These are phyloP conservation scores for Peromyscus melanophrys DNA, from an alignment of 2,797 vertebrate species.

Conservation along the genomic window DNA sequence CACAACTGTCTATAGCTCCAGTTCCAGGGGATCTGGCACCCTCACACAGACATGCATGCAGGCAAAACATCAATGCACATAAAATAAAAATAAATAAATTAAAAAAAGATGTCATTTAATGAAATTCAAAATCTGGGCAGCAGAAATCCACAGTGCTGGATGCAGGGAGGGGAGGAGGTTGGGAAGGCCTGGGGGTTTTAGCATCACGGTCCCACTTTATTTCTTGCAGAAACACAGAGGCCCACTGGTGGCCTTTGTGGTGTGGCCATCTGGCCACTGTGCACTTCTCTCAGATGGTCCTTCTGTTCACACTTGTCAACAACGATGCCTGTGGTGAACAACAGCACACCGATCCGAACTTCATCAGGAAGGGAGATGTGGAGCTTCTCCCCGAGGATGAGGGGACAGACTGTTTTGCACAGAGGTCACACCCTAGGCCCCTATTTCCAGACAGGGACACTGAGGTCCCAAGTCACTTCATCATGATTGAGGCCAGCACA, in stretches of 20 bases:
- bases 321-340: neutral
- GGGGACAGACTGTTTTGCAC: neutral
- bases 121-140: neutral
- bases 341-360: neutral
- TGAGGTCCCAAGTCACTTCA: fast-evolving
- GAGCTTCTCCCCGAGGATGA: neutral
- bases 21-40: too few species aligned
- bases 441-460: neutral
- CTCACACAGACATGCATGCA: too few species aligned
- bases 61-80: too few species aligned
- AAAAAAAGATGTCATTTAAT: neutral
- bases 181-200: neutral
- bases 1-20: too few species aligned
- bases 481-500: neutral
- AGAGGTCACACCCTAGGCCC: neutral
- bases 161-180: neutral
- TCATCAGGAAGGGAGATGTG: neutral
- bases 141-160: neutral
- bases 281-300: neutral
- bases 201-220: fast-evolving
- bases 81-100: neutral
- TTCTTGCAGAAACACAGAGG: neutral
- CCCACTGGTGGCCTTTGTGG: neutral
- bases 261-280: fast-evolving
- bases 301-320: neutral